Conservation (phyloP, 1,140 invertebrate species). For the Orchesella cincta region DNA sequence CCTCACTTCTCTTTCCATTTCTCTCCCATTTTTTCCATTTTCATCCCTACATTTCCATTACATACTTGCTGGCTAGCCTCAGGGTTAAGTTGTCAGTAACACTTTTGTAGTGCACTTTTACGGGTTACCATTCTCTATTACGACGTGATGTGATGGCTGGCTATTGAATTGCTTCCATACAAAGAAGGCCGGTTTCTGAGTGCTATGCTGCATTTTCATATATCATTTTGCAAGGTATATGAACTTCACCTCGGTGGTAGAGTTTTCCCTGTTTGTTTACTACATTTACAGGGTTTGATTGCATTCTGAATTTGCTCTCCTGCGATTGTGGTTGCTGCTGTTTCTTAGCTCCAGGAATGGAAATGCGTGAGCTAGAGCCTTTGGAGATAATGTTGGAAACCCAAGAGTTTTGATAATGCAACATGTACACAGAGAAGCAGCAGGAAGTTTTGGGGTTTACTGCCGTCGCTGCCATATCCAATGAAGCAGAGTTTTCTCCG, state of each 20-base stretch:
- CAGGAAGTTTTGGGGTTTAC: too few species aligned
- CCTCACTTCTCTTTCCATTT: constrained; percentile 16
- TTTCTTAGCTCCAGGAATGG: neutral
- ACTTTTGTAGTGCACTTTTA: constrained; percentile 19
- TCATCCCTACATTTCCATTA: neutral
- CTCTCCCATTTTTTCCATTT: too few species aligned
- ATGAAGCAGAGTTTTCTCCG: too few species aligned
- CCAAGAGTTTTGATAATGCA: neutral
- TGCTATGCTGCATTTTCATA: neutral
- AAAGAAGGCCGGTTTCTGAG: neutral
- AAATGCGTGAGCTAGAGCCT: constrained; percentile 10
- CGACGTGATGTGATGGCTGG: neutral
- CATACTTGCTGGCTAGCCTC: neutral
- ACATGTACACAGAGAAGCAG: too few species aligned
- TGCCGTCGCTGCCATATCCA: too few species aligned
- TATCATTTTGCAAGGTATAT: neutral
- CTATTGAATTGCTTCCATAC: neutral
- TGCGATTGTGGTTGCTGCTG: neutral
- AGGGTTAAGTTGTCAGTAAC: constrained; percentile 26
- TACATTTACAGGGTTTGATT: neutral
- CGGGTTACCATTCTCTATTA: neutral
- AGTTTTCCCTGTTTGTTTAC: constrained; percentile 16
- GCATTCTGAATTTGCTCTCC: neutral
- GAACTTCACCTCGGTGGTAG: neutral
- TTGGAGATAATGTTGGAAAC: too few species aligned